A percentile compares a stretch with the other conserved stretches of the same genome.
Conservation (phyloP, 2,888 invertebrate species). For the Coremacera marginata region DNA sequence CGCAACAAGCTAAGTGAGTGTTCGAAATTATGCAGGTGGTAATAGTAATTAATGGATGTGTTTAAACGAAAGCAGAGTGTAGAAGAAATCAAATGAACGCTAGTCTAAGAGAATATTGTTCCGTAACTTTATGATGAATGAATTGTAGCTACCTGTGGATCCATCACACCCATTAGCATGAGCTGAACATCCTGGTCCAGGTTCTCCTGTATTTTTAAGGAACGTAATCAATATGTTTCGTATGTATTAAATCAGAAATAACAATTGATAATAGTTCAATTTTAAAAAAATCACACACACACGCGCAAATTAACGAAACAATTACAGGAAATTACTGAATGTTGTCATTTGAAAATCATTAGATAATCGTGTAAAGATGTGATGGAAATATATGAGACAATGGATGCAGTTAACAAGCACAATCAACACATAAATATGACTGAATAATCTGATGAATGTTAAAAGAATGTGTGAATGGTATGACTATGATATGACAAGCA, state of each 20-base stretch:
- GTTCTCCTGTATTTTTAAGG: conserved; percentile 73
- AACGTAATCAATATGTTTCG: conserved; percentile 18
- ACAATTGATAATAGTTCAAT: conserved; percentile 28
- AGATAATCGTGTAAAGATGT: too few relatives aligned
- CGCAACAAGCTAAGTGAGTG: conserved; percentile 3
- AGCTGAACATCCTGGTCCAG: conserved; percentile 90
- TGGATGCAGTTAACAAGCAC: too few relatives aligned
- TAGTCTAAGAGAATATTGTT: conserved; percentile 25
- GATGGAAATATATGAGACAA: too few relatives aligned
- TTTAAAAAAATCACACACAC: background rate
- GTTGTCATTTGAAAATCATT: background rate
- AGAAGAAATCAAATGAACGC: conserved; percentile 26
- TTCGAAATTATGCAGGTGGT: background rate
- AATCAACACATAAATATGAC: too few relatives aligned
- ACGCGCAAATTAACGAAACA: background rate
- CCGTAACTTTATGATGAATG: conserved; percentile 28
- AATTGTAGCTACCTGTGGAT: conserved; percentile 80
- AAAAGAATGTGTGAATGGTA: too few relatives aligned
- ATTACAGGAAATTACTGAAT: background rate
- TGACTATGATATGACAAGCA: too few relatives aligned
- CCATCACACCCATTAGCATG: conserved; percentile 95
- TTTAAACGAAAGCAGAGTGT: conserved; percentile 26
- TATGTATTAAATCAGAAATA: conserved; percentile 27
- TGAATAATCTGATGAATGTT: too few relatives aligned
- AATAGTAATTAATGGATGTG: background rate